Evolutionary conservation across 35 echinoderm and acorn worm genomes (phyloP), one percentile per base, ranked within the genome.

Genomic region (Patiria miniata): DNA sequence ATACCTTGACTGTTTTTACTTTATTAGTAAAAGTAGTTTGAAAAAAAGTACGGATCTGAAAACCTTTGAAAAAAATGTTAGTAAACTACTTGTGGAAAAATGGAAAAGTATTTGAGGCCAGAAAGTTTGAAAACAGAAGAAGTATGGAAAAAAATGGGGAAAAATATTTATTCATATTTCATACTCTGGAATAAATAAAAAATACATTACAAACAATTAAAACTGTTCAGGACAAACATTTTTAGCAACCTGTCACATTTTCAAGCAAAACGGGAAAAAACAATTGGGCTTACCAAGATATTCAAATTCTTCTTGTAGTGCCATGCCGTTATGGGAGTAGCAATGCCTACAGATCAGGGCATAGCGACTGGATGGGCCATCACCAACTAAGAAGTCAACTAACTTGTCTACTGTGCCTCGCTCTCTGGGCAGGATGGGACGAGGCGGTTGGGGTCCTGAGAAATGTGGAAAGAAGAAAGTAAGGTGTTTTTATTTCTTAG

Each of bases 271-370:
- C n/a, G 14, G 0, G 12, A 83, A 47, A 47, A 12, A 12, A 47
- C 12, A 47, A 4, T 47, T 47, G 42, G n/a, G 86, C 95, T 82
- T 94, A 98, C 95, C 92, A 37, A 98, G 82, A 82, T 98, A 98
- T 89, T 98, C 95, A 98, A 94, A 98, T 57, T 98, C 95, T 84
- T 98, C 95, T 26, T 93, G 81, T 7, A 98, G 60, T 15, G 95
- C 95, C 95, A 98, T 98, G 29, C 95, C 95, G 83, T 98, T 98
- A 77, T 98, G 95, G 77, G 95, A 94, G 58, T 98, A 94, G 60
- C 95, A 98, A 44, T 98, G 89, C 61, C 68, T 91, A 68, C 95
- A 98, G 17, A 98, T 94, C 7, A 98, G 78, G 6, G 95, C 95
- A 52, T 84, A 98, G 14, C 95, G 39, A 83, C 86, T 98, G 60